These are phyloP conservation scores for Lagocephalus sceleratus DNA, from an alignment of 2,797 vertebrate species.

Conservation along the genomic window DNA sequence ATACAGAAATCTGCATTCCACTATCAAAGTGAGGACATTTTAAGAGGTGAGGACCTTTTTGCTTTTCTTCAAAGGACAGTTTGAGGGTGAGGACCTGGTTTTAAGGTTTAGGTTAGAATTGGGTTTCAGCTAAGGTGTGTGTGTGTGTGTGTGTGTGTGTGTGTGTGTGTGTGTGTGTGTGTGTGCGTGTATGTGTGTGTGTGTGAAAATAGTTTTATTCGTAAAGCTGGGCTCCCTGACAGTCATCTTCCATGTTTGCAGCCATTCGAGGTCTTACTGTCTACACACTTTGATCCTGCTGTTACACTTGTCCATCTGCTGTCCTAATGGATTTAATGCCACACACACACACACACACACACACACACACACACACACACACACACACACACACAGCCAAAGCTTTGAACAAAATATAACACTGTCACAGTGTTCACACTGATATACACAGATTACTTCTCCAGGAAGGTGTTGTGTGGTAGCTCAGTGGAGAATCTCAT, in stretches of 20 bases:
- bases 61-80: no score
- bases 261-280: conserved; percentile 23
- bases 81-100: no score
- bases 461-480: conserved; percentile 34
- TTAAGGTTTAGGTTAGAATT: no score
- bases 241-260: conserved; percentile 18
- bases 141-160: no score
- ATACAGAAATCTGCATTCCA: no score
- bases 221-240: not conserved
- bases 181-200: no score
- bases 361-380: conserved; percentile 16
- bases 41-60: no score
- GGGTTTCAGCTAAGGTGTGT: no score
- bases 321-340: conserved; percentile 11
- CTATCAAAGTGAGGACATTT: no score
- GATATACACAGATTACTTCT: conserved; percentile 18
- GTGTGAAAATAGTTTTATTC: no score
- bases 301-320: conserved; percentile 64
- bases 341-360: conserved; percentile 3
- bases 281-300: conserved; percentile 46
- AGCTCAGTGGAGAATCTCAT: conserved; percentile 47
- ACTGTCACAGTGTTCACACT: conserved; percentile 7
- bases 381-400: conserved; percentile 22
- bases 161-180: no score
- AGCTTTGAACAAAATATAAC: conserved; percentile 62